Conservation (phyloP, 1,140 invertebrate genomes). For the Uloborus diversus region DNA sequence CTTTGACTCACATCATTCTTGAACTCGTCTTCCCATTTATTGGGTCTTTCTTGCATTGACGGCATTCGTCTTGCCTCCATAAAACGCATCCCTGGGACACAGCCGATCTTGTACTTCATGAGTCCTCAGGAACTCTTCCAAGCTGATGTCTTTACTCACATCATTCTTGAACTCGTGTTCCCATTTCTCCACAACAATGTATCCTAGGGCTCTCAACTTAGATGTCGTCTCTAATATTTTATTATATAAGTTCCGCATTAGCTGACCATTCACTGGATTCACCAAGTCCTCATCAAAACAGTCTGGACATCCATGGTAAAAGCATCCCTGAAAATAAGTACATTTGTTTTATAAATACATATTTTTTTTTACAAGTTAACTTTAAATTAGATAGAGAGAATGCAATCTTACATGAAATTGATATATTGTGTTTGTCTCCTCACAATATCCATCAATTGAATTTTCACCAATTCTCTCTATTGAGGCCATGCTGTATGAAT, state of each 20-base stretch:
- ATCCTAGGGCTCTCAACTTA: neutral
- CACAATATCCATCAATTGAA: too few relatives aligned
- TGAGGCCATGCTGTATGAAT: neutral
- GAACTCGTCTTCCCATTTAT: conserved; percentile 5
- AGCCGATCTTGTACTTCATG: neutral
- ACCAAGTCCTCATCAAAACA: too few relatives aligned
- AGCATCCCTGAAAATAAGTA: too few relatives aligned
- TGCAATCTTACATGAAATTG: neutral
- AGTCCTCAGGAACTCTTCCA: neutral
- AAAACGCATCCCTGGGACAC: conserved; percentile 4
- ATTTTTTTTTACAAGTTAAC: too few relatives aligned
- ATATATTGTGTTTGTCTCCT: too few relatives aligned
- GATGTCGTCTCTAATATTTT: neutral
- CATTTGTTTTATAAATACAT: too few relatives aligned
- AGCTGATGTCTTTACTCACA: neutral
- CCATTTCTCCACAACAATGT: neutral
- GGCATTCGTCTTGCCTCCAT: conserved; percentile 3
- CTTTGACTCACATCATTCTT: neutral
- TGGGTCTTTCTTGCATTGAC: too few relatives aligned
- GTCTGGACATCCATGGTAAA: too few relatives aligned
- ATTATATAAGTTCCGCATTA: too few relatives aligned
- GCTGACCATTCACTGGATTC: too few relatives aligned
- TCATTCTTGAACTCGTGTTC: neutral
- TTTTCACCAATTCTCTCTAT: too few relatives aligned
- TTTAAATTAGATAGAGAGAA: neutral